Evolutionary conservation across 2,888 invertebrate genomes (phyloP), one percentile per base, ranked within the genome.

Genomic region (Chalcosyrphus nemorum): DNA sequence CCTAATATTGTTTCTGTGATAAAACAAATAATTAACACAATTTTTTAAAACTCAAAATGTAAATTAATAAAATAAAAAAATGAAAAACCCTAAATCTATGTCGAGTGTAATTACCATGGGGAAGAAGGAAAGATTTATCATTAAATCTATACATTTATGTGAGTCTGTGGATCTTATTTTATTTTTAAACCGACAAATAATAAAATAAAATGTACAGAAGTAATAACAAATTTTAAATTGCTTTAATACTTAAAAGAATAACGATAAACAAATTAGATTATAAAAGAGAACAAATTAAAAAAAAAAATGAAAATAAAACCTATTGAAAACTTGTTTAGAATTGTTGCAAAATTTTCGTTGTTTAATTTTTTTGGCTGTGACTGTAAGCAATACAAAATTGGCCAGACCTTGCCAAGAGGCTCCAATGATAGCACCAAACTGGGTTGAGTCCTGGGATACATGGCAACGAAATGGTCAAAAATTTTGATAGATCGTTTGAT

Each of bases 1-100:
- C 74, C 80, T 80, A 57, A 80, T 74, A 80, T 84, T 80, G 78
- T 84, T 84, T 84, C 84, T 84, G 84, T 84, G 84, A 84, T 84
- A 84, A 80, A 80, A 61, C 5, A 45, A 80, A 68, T 70, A 74
- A 65, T 74, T 74, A 65, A 78, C 5, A 61, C 15, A 43, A 74
- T 59, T 65, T 43, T n/a, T 52, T 41, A 29, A 74, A 71, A 17
- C 15, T 4, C 7, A 2, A 54, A 47, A 56, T 54, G 45, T 56
- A 78, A 71, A 71, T 57, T 7, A 63, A 63, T 43, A 35, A 68
- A 45, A 4, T 5, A 9, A 29, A 54, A 45, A 5, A 15, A 70
- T 32, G 17, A 59, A 38, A 59, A 24, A 57, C 2, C 21, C 56
- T 15, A 21, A 38, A 50, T 57, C 38, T 47, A 15, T 5, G n/a